Percentiles rank a stretch among this genome's conserved stretches.
Conservation (phyloP, 2,888 invertebrate genomes). For the Limulus polyphemus region DNA sequence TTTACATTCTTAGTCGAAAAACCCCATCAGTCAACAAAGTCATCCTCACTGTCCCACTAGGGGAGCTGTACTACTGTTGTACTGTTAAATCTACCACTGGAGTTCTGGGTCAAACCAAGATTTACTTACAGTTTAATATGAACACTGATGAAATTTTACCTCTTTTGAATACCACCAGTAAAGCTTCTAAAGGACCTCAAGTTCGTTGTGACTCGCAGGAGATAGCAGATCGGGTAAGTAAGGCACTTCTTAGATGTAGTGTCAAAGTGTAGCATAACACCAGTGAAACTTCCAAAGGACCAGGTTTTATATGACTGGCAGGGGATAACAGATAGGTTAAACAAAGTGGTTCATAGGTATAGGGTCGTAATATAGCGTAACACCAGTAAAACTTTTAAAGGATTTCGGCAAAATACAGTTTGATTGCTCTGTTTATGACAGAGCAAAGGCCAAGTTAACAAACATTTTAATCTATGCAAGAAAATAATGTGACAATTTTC, state of each 20-base stretch:
- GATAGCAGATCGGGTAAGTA: conserved; percentile 44
- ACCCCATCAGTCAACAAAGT: conserved; percentile 31
- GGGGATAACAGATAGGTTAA: no score
- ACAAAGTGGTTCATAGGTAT: no score
- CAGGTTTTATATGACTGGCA: no score
- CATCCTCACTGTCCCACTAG: conserved; percentile 33
- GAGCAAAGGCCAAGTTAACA: no score
- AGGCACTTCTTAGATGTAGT: not conserved
- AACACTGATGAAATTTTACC: conserved; percentile 40
- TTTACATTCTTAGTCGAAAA: conserved; percentile 53
- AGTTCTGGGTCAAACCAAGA: conserved; percentile 12
- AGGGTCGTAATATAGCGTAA: no score
- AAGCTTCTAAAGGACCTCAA: conserved; percentile 44
- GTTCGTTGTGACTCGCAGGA: conserved; percentile 61
- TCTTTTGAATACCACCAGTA: conserved; percentile 39
- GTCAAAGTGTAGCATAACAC: no score
- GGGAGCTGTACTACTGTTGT: conserved; percentile 30
- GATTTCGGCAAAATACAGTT: no score
- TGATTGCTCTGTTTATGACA: no score
- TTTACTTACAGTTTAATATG: conserved; percentile 47
- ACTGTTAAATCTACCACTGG: conserved; percentile 20
- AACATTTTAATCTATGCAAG: no score
- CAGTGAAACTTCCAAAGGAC: no score
- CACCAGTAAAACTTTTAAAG: no score
- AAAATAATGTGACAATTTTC: no score